phyloP scores from a whole-genome alignment of 2,113 vertebrate species.

The Bambusicola thoracicus region DNA sequence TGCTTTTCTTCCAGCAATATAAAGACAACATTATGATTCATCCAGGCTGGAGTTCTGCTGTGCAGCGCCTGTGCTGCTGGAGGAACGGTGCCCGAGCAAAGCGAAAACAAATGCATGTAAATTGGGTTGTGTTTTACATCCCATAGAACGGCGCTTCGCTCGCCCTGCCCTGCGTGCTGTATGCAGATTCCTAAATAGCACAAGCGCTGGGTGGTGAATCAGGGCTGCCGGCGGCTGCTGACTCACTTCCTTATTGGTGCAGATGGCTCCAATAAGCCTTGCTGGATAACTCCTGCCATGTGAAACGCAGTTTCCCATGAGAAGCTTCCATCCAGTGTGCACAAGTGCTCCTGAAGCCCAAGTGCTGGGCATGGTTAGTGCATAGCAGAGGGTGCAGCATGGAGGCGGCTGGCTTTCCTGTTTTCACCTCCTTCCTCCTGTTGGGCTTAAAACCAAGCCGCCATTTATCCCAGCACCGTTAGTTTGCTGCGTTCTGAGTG shows the following conservation, averaged over 20 bases:
- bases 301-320: background rate
- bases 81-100: background rate
- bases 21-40: conserved; percentile 47
- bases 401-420: background rate
- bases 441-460: background rate
- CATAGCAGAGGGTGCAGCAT: background rate
- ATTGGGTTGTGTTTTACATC: background rate
- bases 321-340: background rate
- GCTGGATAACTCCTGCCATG: conserved; percentile 1
- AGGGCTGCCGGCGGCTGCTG: background rate
- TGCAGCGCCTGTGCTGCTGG: background rate
- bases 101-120: background rate
- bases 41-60: conserved; percentile 1
- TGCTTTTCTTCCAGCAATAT: conserved; percentile 1
- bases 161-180: background rate
- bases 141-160: background rate
- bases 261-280: conserved; percentile 43
- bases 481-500: background rate
- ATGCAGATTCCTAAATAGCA: background rate
- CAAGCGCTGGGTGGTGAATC: fast-evolving
- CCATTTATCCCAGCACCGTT: background rate
- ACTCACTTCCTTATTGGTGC: conserved; percentile 62
- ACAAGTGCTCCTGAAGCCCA: background rate
- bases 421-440: background rate
- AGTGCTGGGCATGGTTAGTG: background rate